Conservation (phyloP, 2,888 invertebrate genomes). For the Syrphus vitripennis region DNA sequence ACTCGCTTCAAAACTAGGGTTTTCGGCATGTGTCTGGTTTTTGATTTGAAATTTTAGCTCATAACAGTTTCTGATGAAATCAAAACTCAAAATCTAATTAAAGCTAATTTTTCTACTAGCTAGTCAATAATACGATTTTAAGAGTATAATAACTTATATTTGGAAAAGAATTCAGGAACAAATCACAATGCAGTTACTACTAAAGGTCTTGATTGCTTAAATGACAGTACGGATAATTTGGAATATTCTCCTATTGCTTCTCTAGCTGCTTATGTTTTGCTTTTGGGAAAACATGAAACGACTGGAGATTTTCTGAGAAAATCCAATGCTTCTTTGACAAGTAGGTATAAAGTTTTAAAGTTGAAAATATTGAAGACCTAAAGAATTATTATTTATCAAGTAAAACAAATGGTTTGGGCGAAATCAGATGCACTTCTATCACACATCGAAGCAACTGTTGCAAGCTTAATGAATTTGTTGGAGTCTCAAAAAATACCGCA, state of each 20-base stretch:
- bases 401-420: conserved; percentile 75
- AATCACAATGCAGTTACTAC: conserved; percentile 84
- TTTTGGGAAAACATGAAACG: conserved; percentile 21
- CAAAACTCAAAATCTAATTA: no score
- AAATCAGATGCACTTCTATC: not conserved
- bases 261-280: conserved; percentile 32
- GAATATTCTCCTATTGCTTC: not conserved
- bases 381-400: conserved; percentile 82
- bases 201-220: conserved; percentile 81
- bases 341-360: not conserved
- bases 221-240: not conserved
- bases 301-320: not conserved
- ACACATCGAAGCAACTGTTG: conserved; percentile 75
- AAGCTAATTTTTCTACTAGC: no score
- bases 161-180: not conserved
- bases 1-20: no score
- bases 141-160: no score
- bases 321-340: not conserved
- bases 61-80: no score
- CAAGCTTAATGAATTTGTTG: conserved; percentile 77
- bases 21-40: no score
- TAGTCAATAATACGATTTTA: no score
- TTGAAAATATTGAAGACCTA: not conserved
- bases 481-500: conserved; percentile 74
- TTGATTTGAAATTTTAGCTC: no score